A percentile compares a stretch with the other conserved stretches of the same genome.
phyloP scores from a whole-genome alignment of 2,888 invertebrate species.

The Eupeodes luniger region DNA sequence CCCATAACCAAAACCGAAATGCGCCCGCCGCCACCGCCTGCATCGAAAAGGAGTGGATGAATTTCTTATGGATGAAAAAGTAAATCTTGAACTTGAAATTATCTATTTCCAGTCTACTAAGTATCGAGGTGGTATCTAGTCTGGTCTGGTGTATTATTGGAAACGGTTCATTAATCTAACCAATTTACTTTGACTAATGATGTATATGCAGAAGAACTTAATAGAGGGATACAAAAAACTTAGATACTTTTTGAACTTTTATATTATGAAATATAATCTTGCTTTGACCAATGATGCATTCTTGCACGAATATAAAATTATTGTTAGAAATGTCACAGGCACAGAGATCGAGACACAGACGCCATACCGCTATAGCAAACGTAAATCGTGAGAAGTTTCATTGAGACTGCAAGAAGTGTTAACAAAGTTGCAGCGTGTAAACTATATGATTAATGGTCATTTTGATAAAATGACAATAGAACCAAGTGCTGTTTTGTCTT shows the following conservation, averaged over 20 bases:
- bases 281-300: constrained; percentile 39
- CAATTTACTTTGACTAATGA: constrained; percentile 55
- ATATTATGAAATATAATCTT: not conserved
- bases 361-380: not conserved
- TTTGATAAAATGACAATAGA: constrained; percentile 19
- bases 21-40: not conserved
- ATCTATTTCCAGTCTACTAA: constrained; percentile 53
- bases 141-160: constrained; percentile 21
- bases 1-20: not conserved
- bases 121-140: constrained; percentile 8
- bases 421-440: constrained; percentile 17
- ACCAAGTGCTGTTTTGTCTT: constrained; percentile 24
- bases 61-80: constrained; percentile 23
- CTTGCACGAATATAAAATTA: constrained; percentile 21
- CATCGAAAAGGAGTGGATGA: constrained; percentile 26
- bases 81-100: constrained; percentile 69
- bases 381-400: constrained; percentile 40
- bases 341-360: not conserved
- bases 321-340: not conserved
- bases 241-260: constrained; percentile 11
- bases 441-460: constrained; percentile 39
- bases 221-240: not conserved
- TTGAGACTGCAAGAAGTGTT: not conserved
- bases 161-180: constrained; percentile 52
- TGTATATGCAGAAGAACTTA: constrained; percentile 23